A percentile compares a stretch with the other conserved stretches of the same genome.
phyloP scores from a whole-genome alignment of 30 jellyfish, hydroid and myxozoan genomes.

The Pelagia noctiluca region DNA sequence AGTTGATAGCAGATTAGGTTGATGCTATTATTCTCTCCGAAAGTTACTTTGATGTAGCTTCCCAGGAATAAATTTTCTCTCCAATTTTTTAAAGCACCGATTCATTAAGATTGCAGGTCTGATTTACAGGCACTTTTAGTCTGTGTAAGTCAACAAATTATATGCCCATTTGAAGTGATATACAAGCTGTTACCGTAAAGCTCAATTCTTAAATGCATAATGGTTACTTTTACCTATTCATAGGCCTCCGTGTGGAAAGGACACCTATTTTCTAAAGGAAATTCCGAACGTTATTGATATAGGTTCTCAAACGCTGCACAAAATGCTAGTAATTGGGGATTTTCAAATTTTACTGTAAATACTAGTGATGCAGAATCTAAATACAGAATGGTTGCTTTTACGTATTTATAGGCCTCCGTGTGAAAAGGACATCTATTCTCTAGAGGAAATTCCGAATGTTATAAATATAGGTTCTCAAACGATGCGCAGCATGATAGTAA shows the following conservation, averaged over 20 bases:
- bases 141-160: too few species aligned
- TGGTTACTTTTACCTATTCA: conserved; percentile 31
- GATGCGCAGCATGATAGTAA: not conserved
- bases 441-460: conserved; percentile 9
- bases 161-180: too few species aligned
- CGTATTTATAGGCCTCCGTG: conserved; percentile 28
- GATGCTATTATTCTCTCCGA: conserved; percentile 13
- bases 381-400: conserved; percentile 20
- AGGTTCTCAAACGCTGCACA: not conserved
- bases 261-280: not conserved
- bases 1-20: conserved; percentile 10
- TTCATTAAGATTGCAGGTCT: too few species aligned
- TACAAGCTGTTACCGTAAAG: too few species aligned
- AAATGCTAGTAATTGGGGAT: conserved; percentile 19
- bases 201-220: conserved; percentile 4
- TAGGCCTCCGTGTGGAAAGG: conserved; percentile 25
- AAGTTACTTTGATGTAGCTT: too few species aligned
- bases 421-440: conserved; percentile 3
- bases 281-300: conserved; percentile 6
- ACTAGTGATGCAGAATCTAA: not conserved
- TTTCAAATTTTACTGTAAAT: conserved; percentile 39
- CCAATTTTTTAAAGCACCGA: too few species aligned
- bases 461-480: not conserved
- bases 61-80: too few species aligned
- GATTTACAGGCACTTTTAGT: too few species aligned